Evolutionary conservation across 2,888 invertebrate species (phyloP).

Genomic region (Rhagophthalmus giganteus): DNA sequence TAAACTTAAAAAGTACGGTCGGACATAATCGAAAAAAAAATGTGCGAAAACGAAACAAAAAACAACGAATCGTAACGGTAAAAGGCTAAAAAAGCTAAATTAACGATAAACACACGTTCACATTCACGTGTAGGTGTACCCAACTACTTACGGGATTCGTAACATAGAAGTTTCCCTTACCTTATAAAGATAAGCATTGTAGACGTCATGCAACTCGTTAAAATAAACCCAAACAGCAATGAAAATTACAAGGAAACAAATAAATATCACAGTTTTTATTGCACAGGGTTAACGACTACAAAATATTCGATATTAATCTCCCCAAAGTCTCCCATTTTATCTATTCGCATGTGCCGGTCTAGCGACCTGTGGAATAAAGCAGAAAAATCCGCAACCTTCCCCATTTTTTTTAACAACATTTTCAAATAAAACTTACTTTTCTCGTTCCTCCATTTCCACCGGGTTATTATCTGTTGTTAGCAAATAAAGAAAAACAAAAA

Average conservation of each 20-base stretch:
- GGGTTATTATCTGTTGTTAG: slow-evolving; percentile 74
- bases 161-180: slow-evolving; percentile 30
- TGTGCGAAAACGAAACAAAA: slow-evolving; percentile 5
- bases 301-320: slow-evolving; percentile 15
- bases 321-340: slow-evolving; percentile 17
- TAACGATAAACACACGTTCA: slow-evolving; percentile 14
- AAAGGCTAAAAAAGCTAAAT: slow-evolving; percentile 15
- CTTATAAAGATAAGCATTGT: slow-evolving; percentile 12
- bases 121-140: too few relatives aligned
- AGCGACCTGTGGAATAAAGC: slow-evolving; percentile 22
- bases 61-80: slow-evolving; percentile 12
- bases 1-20: slow-evolving; percentile 18
- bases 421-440: slow-evolving; percentile 70
- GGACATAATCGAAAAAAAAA: slow-evolving; percentile 16
- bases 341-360: slow-evolving; percentile 18
- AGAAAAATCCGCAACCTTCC: slow-evolving; percentile 13
- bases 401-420: slow-evolving; percentile 3
- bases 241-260: slow-evolving; percentile 22
- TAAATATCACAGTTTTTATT: slow-evolving; percentile 50
- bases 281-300: slow-evolving; percentile 40
- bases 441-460: slow-evolving; percentile 80
- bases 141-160: slow-evolving; percentile 24
- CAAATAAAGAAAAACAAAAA: slow-evolving; percentile 43
- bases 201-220: slow-evolving; percentile 15
- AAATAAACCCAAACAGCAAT: slow-evolving; percentile 24